Percentiles rank a stretch among this genome's conserved stretches.
phyloP scores from a whole-genome alignment of 2,113 vertebrate species.

The Actenoides hombroni region DNA sequence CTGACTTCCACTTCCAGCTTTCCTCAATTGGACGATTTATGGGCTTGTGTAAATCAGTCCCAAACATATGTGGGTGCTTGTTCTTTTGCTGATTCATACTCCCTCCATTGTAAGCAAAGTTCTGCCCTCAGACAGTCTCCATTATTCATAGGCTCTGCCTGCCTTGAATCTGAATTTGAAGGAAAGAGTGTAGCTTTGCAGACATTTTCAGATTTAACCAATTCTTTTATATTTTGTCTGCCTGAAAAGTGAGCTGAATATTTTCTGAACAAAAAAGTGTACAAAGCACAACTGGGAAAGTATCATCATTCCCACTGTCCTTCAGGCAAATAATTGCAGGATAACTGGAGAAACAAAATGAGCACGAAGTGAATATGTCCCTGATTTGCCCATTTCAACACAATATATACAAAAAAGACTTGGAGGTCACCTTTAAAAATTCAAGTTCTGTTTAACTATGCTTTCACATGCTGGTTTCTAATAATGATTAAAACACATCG shows the following conservation, averaged over 20 bases:
- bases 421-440: slow-evolving; percentile 17
- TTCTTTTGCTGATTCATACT: slow-evolving; percentile 56
- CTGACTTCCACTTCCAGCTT: slow-evolving; percentile 22
- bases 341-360: not conserved
- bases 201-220: not conserved
- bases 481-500: slow-evolving; percentile 42
- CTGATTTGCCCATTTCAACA: not conserved
- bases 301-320: not conserved
- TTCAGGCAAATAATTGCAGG: slow-evolving; percentile 5
- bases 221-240: not conserved
- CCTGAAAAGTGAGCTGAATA: not conserved
- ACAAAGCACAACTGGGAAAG: not conserved
- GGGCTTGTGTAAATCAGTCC: slow-evolving; percentile 9
- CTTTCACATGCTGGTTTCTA: not conserved
- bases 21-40: slow-evolving; percentile 33
- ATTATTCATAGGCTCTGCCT: slow-evolving; percentile 16
- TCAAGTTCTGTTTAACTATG: not conserved
- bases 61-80: not conserved
- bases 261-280: not conserved
- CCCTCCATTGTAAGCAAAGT: not conserved
- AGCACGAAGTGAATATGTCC: not conserved
- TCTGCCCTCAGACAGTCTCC: not conserved
- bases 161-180: slow-evolving; percentile 1
- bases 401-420: not conserved
- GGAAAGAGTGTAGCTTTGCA: not conserved